These are phyloP conservation scores for Cryptophagus acutangulus DNA, from an alignment of 2,888 invertebrate species.

Conservation along the genomic window DNA sequence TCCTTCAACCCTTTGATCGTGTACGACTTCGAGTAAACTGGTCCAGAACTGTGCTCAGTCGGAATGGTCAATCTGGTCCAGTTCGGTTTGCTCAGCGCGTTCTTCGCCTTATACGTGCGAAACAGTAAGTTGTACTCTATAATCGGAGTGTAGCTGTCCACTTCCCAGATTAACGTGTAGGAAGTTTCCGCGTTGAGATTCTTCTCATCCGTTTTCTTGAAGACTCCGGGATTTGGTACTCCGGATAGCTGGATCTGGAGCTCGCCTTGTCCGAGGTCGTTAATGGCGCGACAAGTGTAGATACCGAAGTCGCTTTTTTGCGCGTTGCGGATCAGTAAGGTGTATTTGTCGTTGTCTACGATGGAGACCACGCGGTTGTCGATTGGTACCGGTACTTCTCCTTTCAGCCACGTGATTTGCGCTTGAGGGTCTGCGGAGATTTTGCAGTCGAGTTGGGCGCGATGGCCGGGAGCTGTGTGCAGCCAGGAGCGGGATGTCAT, in stretches of 20 bases:
- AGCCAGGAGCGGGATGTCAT: constrained; percentile 61
- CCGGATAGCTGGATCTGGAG: constrained; percentile 70
- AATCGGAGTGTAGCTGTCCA: constrained; percentile 75
- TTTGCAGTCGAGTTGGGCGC: constrained; percentile 64
- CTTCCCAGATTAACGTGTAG: constrained; percentile 77
- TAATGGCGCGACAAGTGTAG: constrained; percentile 74
- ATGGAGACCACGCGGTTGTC: constrained; percentile 47
- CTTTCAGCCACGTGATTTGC: constrained; percentile 63
- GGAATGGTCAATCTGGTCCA: constrained; percentile 70
- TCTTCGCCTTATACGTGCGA: constrained; percentile 48
- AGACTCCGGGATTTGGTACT: constrained; percentile 63
- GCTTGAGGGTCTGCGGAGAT: constrained; percentile 68
- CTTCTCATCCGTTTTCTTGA: constrained; percentile 55
- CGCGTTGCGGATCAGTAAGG: constrained; percentile 64
- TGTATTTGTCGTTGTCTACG: constrained; percentile 53
- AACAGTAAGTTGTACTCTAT: constrained; percentile 65
- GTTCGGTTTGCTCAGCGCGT: constrained; percentile 49
- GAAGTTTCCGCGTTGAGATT: constrained; percentile 51
- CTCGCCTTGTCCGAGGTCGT: constrained; percentile 67
- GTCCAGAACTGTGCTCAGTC: constrained; percentile 61
- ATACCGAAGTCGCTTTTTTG: constrained; percentile 67
- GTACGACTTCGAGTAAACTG: constrained; percentile 72
- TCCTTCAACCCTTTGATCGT: constrained; percentile 69
- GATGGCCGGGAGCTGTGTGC: constrained; percentile 67
- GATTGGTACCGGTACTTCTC: constrained; percentile 54